Base-by-base conservation (phyloP, 2,888 invertebrate species). In the Bursaphelenchus okinawaensis region DNA sequence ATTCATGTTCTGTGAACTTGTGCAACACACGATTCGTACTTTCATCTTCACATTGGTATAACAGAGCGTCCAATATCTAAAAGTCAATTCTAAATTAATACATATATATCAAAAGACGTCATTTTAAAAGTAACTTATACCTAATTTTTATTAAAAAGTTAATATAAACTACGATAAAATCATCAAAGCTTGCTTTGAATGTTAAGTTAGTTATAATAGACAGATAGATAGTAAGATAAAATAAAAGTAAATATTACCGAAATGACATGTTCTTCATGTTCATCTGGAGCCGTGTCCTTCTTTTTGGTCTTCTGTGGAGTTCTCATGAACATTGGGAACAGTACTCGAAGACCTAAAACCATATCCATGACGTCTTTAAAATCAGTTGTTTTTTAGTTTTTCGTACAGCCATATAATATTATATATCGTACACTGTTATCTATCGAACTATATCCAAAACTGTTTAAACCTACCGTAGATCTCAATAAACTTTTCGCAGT, bases 261-360 rank as follows among this genome's bases (percentile, higher is more conserved):
- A 20, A 91, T 88, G 0, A 93, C 92, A 84, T 94, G 92, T 85
- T 96, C 92, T 89, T 86, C 86, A 76, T 68, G 81, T 72, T 78
- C 82, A 62, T 77, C 75, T 9, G 81, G 81, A 4, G 80, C 74
- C 16, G 78, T 76, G 62, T 79, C 79, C 69, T 89, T 88, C 81
- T 89, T 90, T 67, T 90, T 87, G 77, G 88, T 88, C 77, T 90
- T 89, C 78, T 91, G 91, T 0, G 98, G 98, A 0, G 96, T 96
- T 85, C 95, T 93, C 96, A 99, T 96, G 83, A 96, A 98, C 0
- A 99, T 86, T 0, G 98, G 98, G 84, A 98, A 99, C 68, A 99
- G 90, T 6, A 94, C 94, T 55, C 96, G 87, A 16, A 99, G 87
- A 0, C 98, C 86, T 77, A 50, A 62, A 62, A 26, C 8, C 26